Percentiles rank a stretch among this genome's conserved stretches.
phyloP scores from a whole-genome alignment of 1,140 invertebrate species.

The Limonius californicus region DNA sequence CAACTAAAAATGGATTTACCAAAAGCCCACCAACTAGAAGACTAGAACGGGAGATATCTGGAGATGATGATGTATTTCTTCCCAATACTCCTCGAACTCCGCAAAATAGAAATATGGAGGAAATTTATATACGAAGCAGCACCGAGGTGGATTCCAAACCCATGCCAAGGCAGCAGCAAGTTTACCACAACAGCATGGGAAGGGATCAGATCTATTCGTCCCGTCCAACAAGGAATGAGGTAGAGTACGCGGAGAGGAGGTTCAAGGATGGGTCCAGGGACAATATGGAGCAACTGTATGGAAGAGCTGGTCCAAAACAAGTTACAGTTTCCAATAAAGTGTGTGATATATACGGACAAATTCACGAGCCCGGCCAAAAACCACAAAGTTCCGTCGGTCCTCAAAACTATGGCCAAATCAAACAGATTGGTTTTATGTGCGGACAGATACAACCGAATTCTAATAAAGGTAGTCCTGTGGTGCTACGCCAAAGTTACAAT shows the following conservation, averaged over 20 bases:
- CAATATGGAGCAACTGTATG: slow-evolving; percentile 17
- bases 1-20: slow-evolving; percentile 53
- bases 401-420: slow-evolving; percentile 38
- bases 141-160: neutral
- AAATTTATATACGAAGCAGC: neutral
- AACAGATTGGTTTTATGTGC: slow-evolving; percentile 18
- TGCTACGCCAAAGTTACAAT: slow-evolving; percentile 8
- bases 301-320: slow-evolving; percentile 25
- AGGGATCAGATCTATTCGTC: neutral
- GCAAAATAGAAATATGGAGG: neutral
- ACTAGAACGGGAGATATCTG: slow-evolving; percentile 31
- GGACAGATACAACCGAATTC: slow-evolving; percentile 24
- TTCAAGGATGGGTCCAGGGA: neutral
- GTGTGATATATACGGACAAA: slow-evolving; percentile 46
- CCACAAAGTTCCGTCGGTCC: neutral
- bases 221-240: neutral
- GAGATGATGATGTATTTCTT: slow-evolving; percentile 30
- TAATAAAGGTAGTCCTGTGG: neutral
- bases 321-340: slow-evolving; percentile 41
- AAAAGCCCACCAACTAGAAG: slow-evolving; percentile 54
- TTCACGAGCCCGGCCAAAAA: slow-evolving; percentile 36
- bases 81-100: neutral
- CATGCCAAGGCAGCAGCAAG: neutral
- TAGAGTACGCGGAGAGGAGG: neutral
- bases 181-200: neutral